phyloP scores from a whole-genome alignment of 2,888 invertebrate species.

The Agrochola litura region DNA sequence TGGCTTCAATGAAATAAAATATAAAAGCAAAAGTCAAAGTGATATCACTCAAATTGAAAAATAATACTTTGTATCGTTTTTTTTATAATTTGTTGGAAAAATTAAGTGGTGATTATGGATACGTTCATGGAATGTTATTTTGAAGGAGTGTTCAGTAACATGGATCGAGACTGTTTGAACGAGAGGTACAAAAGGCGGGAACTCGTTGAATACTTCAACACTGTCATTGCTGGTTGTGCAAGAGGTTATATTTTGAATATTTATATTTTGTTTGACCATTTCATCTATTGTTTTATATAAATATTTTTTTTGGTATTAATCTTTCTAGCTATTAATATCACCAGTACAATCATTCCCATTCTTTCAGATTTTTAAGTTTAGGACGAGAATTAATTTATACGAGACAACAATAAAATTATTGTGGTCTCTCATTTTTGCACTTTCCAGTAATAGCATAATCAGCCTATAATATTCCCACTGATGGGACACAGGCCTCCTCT shows the following conservation, averaged over 20 bases:
- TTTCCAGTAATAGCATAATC: too few relatives aligned
- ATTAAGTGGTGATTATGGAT: slow-evolving; percentile 90
- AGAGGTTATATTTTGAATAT: slow-evolving; percentile 81
- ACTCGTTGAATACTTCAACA: slow-evolving; percentile 94
- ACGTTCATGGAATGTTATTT: slow-evolving; percentile 95
- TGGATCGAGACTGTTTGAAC: slow-evolving; percentile 93
- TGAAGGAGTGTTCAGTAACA: slow-evolving; percentile 93
- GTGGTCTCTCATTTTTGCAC: not conserved
- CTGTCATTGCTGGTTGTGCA: slow-evolving; percentile 94
- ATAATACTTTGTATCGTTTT: not conserved
- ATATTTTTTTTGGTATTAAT: not conserved
- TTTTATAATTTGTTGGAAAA: slow-evolving; percentile 16
- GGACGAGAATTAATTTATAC: too few relatives aligned
- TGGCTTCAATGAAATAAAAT: slow-evolving; percentile 44
- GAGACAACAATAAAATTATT: not conserved
- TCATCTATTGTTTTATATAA: not conserved
- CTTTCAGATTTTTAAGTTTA: too few relatives aligned
- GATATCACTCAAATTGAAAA: slow-evolving; percentile 32
- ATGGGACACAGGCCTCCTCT: too few relatives aligned
- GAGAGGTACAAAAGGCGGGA: slow-evolving; percentile 93
- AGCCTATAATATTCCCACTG: too few relatives aligned
- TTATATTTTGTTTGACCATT: not conserved
- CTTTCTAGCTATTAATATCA: not conserved
- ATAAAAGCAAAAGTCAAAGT: slow-evolving; percentile 55
- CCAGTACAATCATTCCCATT: not conserved